Evolutionary conservation across 1,140 invertebrate genomes (phyloP).

Genomic region (Macrobrachium rosenbergii): DNA sequence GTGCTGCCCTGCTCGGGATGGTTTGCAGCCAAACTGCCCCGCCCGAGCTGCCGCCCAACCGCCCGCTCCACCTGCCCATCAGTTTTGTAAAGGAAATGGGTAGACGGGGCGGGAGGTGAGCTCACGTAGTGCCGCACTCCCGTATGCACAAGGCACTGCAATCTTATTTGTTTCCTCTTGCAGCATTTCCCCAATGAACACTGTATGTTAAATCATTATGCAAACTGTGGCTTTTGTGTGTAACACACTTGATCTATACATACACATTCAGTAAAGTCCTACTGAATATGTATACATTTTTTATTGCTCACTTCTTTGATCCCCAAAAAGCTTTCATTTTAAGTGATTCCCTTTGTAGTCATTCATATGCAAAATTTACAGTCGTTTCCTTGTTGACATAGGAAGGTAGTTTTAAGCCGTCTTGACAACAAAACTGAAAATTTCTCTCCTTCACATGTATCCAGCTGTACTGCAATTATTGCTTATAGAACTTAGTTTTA

Average conservation of each 20-base stretch:
- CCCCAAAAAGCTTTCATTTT: too few species aligned
- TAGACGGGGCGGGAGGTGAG: slow-evolving; percentile 29
- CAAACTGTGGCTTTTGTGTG: background rate
- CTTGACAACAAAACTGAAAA: too few species aligned
- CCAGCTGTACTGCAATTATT: too few species aligned
- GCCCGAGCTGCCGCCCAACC: slow-evolving; percentile 38
- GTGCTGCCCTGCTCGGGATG: slow-evolving; percentile 34
- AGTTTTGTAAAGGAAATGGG: background rate
- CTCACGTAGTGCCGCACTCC: slow-evolving; percentile 37
- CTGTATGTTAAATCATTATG: too few species aligned
- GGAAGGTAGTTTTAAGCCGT: too few species aligned
- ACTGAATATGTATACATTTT: background rate
- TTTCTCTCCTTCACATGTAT: too few species aligned
- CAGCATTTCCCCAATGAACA: background rate
- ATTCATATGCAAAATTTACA: too few species aligned
- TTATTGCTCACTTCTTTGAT: background rate
- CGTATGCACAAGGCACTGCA: slow-evolving; percentile 35
- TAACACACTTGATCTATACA: background rate
- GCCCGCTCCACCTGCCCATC: slow-evolving; percentile 13
- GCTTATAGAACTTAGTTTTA: too few species aligned
- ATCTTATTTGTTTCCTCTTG: background rate
- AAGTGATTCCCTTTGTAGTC: too few species aligned
- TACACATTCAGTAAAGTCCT: too few species aligned
- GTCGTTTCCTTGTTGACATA: too few species aligned
- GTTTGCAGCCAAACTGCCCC: slow-evolving; percentile 32